Base-by-base conservation (phyloP, 2,113 vertebrate species). In the Pluvialis apricaria region DNA sequence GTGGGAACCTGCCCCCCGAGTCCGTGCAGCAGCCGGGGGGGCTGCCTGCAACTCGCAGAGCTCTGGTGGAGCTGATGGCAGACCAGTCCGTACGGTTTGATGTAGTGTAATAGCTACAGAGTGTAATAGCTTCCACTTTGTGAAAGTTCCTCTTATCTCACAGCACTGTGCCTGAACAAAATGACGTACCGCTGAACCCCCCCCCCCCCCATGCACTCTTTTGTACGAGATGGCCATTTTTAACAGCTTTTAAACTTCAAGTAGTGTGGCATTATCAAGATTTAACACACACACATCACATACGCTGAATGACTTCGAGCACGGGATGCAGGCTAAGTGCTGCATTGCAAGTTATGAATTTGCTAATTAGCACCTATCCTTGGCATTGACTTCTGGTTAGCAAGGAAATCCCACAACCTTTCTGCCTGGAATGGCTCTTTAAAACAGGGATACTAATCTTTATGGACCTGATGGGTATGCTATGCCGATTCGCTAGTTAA, bases 401-500 rank as follows among this genome's bases (percentile, higher is more conserved):
- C 2, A 45, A 87, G 69, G 80, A 95, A 88, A 92, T 91, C 57
- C 73, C 11, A 0, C 42, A 81, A 90, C 81, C 71, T 88, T 92
- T 80, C 83, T 78, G 71, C 75, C 58, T 83, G 71, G 83, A 94
- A 91, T 6, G 86, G 42, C 75, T 70, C 78, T 92, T 92, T 77
- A 72, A 65, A 88, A 81, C 20, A 71, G 55, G 94, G 51, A 31
- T 79, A 18, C 72, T 93, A 85, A 93, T 95, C 91, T 93, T 84
- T 45, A 54, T 49, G 73, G 77, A 70, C 94, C 86, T 90, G 73
- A 89, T 84, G 83, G 77, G 54, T 40, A 52, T 82, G 55, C 88
- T 38, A 2, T 88, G 78, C 81, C 5, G 0, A 90, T 86, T 90
- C 20, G 4, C 64, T 79, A 54, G 86, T 94, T 97, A 96, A 86